Conservation (phyloP, 2,888 invertebrate genomes). For the Acleris holmiana region DNA sequence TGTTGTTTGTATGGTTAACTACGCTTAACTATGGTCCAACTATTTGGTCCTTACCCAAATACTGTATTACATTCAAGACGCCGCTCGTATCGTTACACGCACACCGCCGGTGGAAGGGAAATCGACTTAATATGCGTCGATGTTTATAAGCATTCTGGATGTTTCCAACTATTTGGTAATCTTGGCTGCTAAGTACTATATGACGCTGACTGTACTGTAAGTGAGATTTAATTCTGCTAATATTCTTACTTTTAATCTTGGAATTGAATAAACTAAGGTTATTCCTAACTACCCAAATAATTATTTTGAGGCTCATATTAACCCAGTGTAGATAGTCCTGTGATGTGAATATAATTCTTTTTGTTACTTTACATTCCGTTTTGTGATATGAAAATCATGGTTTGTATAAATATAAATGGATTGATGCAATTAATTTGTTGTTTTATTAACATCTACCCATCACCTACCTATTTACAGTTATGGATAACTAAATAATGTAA, state of each 20-base stretch:
- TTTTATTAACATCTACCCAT: not conserved
- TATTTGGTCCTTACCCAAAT: no score
- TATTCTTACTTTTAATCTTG: not conserved
- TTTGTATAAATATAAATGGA: constrained; percentile 57
- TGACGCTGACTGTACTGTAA: no score
- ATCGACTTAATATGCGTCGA: no score
- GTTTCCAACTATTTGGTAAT: no score
- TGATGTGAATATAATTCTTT: constrained; percentile 37
- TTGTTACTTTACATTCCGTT: constrained; percentile 51
- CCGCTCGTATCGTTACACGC: no score
- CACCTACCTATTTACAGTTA: not conserved
- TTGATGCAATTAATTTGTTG: constrained; percentile 47
- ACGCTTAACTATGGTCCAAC: no score
- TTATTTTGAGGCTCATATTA: constrained; percentile 29
- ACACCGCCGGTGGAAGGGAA: no score
- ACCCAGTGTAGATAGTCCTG: constrained; percentile 31
- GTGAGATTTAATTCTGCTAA: not conserved
- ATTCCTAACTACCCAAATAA: constrained; percentile 9
- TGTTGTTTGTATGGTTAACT: no score
- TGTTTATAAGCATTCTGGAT: no score
- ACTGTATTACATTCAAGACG: no score
- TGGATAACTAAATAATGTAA: not conserved
- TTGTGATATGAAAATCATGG: constrained; percentile 56
- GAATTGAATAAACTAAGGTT: not conserved
- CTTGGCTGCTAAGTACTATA: no score